phyloP scores from a whole-genome alignment of 92 coral and sea anemone genomes.

The Pocillopora meandrina region DNA sequence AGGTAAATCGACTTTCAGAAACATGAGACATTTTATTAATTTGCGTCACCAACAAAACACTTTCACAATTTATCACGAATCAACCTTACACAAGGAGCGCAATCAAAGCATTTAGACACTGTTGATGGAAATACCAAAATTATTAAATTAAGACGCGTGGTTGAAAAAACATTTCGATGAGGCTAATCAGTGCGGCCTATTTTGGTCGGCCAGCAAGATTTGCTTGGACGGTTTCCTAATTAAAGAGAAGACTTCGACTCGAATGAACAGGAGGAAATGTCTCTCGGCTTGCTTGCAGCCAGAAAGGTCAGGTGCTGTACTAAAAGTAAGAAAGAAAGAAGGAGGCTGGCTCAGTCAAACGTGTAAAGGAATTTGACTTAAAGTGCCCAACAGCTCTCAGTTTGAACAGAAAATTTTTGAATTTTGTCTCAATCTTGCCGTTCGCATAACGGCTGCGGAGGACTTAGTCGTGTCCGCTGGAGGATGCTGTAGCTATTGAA shows the following conservation, averaged over 20 bases:
- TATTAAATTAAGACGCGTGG: not conserved
- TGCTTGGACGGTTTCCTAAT: not conserved
- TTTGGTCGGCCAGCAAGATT: not conserved
- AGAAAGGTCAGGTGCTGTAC: too few relatives aligned
- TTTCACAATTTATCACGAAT: not conserved
- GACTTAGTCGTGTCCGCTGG: too few relatives aligned
- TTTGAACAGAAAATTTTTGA: too few relatives aligned
- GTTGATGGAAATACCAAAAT: slow-evolving; percentile 34
- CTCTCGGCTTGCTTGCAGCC: too few relatives aligned
- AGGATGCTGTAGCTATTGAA: too few relatives aligned
- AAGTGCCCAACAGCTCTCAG: too few relatives aligned
- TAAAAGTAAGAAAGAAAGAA: too few relatives aligned
- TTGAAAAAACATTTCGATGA: not conserved
- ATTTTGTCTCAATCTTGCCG: too few relatives aligned
- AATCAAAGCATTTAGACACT: not conserved
- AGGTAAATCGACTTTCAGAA: not conserved
- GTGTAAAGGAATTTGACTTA: too few relatives aligned
- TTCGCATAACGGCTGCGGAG: too few relatives aligned
- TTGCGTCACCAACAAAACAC: not conserved
- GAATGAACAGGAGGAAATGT: not conserved
- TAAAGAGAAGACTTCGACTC: not conserved
- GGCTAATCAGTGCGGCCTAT: not conserved
- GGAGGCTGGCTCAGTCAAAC: too few relatives aligned
- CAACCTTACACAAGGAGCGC: not conserved
- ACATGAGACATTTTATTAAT: not conserved